phyloP scores from a whole-genome alignment of 2,797 vertebrate species.

The Nannoperca obscura region DNA sequence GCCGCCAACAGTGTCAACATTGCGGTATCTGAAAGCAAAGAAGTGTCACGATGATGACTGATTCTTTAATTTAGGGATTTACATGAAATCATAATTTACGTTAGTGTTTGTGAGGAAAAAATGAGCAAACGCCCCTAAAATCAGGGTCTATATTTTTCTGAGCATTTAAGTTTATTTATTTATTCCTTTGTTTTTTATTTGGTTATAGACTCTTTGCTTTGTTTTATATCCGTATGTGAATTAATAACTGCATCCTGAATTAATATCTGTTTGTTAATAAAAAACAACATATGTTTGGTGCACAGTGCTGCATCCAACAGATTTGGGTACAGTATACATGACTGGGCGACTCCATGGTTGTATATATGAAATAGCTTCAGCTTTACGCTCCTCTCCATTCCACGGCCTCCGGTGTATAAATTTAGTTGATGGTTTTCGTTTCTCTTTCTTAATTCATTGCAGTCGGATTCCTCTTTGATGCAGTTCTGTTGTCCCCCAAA shows the following conservation, averaged over 20 bases:
- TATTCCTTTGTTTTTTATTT: background rate
- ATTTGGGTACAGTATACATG: slow-evolving; percentile 87
- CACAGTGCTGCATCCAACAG: slow-evolving; percentile 87
- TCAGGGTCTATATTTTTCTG: slow-evolving; percentile 31
- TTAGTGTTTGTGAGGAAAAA: slow-evolving; percentile 13
- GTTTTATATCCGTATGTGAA: slow-evolving; percentile 48
- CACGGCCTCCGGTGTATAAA: slow-evolving; percentile 89
- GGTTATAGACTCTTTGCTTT: slow-evolving; percentile 17
- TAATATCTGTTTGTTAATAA: slow-evolving; percentile 70
- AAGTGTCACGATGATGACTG: slow-evolving; percentile 10
- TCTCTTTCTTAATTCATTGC: slow-evolving; percentile 90
- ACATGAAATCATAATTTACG: slow-evolving; percentile 26
- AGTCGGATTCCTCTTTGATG: slow-evolving; percentile 93
- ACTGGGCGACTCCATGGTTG: slow-evolving; percentile 83
- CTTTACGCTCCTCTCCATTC: slow-evolving; percentile 84
- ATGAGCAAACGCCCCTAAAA: slow-evolving; percentile 27
- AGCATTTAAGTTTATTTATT: background rate
- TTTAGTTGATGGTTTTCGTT: slow-evolving; percentile 87
- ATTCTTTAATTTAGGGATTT: slow-evolving; percentile 8
- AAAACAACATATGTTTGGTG: slow-evolving; percentile 87
- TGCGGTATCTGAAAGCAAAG: slow-evolving; percentile 15
- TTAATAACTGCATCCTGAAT: slow-evolving; percentile 64
- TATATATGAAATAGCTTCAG: slow-evolving; percentile 82
- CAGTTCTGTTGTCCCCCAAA: slow-evolving; percentile 91
- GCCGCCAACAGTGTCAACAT: background rate